Percentiles rank a stretch among this genome's conserved stretches.
These are phyloP conservation scores for Luehdorfia chinensis DNA, from an alignment of 1,140 invertebrate species.

Conservation along the genomic window DNA sequence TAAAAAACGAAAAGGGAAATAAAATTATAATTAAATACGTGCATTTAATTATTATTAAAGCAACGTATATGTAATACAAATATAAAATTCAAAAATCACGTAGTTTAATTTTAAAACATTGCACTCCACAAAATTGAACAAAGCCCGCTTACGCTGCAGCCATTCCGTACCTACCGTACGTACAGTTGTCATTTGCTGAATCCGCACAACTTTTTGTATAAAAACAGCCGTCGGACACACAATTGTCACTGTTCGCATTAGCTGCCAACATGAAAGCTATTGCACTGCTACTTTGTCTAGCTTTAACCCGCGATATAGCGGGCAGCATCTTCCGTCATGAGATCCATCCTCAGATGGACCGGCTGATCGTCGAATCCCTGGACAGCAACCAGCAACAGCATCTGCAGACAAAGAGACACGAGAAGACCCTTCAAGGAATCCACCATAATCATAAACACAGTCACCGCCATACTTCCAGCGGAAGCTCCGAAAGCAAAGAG, in stretches of 20 bases:
- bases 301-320: conserved; percentile 36
- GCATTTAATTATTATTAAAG: too few relatives aligned
- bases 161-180: neutral
- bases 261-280: conserved; percentile 50
- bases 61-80: too few relatives aligned
- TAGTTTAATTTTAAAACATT: too few relatives aligned
- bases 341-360: conserved; percentile 23
- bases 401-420: too few relatives aligned
- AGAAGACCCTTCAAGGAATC: neutral
- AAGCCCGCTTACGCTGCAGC: conserved; percentile 1
- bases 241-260: neutral
- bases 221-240: conserved; percentile 14
- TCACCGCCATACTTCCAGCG: conserved; percentile 11
- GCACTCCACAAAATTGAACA: neutral
- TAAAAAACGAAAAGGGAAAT: too few relatives aligned
- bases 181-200: conserved; percentile 15
- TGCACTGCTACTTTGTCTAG: conserved; percentile 45
- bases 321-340: conserved; percentile 49
- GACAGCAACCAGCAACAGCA: conserved; percentile 26
- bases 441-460: conserved; percentile 16
- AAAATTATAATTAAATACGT: too few relatives aligned
- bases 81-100: neutral
- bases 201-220: conserved; percentile 34
- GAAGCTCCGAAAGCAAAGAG: conserved; percentile 30
- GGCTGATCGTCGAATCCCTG: conserved; percentile 28